A percentile compares a stretch with the other conserved stretches of the same genome.
phyloP scores from a whole-genome alignment of 2,888 invertebrate species.

The Linnaemya tessellans region DNA sequence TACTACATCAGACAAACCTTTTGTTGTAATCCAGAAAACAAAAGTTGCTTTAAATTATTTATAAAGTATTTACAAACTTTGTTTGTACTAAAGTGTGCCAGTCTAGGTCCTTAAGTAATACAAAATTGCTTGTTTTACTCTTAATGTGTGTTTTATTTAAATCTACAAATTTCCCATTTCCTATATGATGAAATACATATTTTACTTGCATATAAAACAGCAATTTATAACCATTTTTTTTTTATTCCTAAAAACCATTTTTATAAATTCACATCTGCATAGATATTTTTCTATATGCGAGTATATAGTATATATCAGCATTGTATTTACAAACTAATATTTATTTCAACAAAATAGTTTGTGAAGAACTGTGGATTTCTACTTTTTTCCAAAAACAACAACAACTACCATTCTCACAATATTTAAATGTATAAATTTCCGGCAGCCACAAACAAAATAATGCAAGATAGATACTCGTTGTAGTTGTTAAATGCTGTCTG shows the following conservation, averaged over 20 bases:
- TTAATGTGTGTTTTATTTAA: conserved; percentile 25
- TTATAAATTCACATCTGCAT: conserved; percentile 52
- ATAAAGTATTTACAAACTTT: too few species aligned
- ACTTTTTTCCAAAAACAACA: background rate
- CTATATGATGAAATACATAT: conserved; percentile 40
- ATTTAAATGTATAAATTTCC: conserved; percentile 32
- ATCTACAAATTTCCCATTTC: conserved; percentile 39
- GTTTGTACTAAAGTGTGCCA: too few species aligned
- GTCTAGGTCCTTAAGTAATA: background rate
- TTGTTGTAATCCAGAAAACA: too few species aligned
- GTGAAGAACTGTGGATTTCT: conserved; percentile 46
- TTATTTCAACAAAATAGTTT: conserved; percentile 66
- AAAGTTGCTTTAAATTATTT: too few species aligned
- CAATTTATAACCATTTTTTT: conserved; percentile 38
- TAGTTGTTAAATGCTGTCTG: too few species aligned
- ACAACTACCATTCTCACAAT: conserved; percentile 23
- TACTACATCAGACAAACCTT: too few species aligned
- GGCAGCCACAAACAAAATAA: conserved; percentile 24
- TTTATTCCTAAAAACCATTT: conserved; percentile 25
- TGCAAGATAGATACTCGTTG: conserved; percentile 9
- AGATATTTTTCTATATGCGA: conserved; percentile 37
- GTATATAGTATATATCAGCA: conserved; percentile 36
- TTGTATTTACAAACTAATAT: conserved; percentile 62
- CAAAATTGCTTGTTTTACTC: conserved; percentile 3
- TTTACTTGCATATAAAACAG: conserved; percentile 44